phyloP scores from a whole-genome alignment of 2,113 vertebrate genomes.

The Butorides virescens region DNA sequence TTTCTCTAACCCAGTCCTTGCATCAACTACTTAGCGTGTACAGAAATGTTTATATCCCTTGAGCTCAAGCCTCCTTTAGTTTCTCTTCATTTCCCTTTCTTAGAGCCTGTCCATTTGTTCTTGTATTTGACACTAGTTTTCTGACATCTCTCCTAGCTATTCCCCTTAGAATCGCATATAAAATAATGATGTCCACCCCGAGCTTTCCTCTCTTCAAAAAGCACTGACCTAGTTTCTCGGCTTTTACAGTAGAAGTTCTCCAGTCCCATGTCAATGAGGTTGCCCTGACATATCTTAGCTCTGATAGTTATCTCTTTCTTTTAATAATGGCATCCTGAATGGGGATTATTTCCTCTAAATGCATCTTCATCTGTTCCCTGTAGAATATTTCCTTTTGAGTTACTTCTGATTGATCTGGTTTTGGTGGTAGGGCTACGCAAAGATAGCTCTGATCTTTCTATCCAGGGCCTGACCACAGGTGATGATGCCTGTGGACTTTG shows the following conservation, averaged over 20 bases:
- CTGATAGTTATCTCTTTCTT: conserved; percentile 49
- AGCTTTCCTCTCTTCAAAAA: conserved; percentile 65
- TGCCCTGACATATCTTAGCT: conserved; percentile 60
- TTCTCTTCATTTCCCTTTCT: conserved; percentile 48
- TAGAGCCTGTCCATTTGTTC: conserved; percentile 53
- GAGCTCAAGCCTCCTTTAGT: neutral
- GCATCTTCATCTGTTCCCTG: conserved; percentile 52
- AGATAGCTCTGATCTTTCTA: conserved; percentile 55
- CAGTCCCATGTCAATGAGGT: conserved; percentile 63
- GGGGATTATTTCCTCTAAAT: conserved; percentile 60
- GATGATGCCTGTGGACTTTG: conserved; percentile 55
- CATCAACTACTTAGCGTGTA: conserved; percentile 1
- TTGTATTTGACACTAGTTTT: conserved; percentile 53
- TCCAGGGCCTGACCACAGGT: conserved; percentile 60
- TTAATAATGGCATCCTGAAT: conserved; percentile 63
- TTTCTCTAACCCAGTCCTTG: neutral
- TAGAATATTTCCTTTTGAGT: conserved; percentile 56
- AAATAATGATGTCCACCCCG: conserved; percentile 69
- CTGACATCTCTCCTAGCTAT: conserved; percentile 56
- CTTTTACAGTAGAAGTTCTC: conserved; percentile 61
- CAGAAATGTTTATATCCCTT: conserved; percentile 22
- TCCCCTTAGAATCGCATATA: conserved; percentile 52
- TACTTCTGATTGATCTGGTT: conserved; percentile 57
- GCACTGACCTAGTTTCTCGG: conserved; percentile 67
- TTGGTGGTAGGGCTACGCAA: conserved; percentile 37